These are phyloP conservation scores for Darevskia nairensis DNA, from an alignment of 2,797 vertebrate genomes.

Conservation along the genomic window DNA sequence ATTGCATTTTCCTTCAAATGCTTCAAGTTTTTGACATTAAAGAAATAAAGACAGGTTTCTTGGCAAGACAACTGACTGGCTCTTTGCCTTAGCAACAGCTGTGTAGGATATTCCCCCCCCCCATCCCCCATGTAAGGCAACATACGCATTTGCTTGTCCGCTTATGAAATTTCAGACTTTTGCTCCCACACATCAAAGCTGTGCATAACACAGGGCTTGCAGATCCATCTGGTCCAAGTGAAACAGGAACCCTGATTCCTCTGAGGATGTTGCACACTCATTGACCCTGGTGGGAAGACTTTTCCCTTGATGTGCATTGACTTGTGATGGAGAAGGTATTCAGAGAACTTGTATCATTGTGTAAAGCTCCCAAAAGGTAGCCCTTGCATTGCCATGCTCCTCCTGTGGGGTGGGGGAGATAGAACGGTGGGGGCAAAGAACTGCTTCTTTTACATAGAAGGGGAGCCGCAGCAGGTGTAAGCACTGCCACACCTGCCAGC, in stretches of 20 bases:
- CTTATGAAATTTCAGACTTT: conserved; percentile 8
- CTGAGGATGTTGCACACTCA: neutral
- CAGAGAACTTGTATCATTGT: conserved; percentile 56
- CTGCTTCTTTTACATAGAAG: too few relatives aligned
- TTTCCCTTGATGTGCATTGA: neutral
- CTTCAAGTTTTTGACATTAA: conserved; percentile 58
- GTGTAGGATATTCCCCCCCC: conserved; percentile 51
- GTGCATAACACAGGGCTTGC: neutral
- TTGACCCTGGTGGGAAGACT: neutral
- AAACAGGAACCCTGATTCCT: rapidly evolving
- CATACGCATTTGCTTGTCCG: conserved; percentile 3
- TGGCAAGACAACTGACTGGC: conserved; percentile 60
- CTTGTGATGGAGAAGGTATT: conserved; percentile 59
- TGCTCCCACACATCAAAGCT: conserved; percentile 21
- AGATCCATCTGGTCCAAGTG: neutral
- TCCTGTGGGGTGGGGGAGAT: neutral
- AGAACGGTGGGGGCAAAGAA: neutral
- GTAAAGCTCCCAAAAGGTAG: neutral
- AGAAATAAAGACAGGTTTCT: conserved; percentile 66
- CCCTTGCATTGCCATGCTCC: neutral
- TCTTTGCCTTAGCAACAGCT: conserved; percentile 68
- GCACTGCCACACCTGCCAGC: neutral
- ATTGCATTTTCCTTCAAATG: conserved; percentile 53
- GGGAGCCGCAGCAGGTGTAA: neutral
- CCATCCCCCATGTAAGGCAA: conserved; percentile 27